phyloP scores from a whole-genome alignment of 2,888 invertebrate species.

The Calameuta idolon region DNA sequence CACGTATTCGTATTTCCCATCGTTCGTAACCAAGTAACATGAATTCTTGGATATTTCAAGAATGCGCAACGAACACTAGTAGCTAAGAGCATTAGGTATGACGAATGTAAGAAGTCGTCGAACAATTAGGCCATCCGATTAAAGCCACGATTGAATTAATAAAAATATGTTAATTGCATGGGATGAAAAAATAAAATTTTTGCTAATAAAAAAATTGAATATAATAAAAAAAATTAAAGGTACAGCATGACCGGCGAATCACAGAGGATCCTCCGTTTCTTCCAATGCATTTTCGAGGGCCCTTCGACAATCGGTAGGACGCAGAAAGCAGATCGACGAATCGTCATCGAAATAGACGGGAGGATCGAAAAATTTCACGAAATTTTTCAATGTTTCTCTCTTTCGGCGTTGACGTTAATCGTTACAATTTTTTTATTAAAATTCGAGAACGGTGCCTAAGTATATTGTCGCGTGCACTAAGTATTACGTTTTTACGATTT shows the following conservation, averaged over 20 bases:
- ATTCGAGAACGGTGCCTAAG: slow-evolving; percentile 7
- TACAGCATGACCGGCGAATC: neutral
- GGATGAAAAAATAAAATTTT: neutral
- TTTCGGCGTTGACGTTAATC: neutral
- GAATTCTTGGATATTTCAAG: neutral
- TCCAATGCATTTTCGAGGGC: neutral
- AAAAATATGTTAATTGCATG: neutral
- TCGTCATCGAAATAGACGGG: neutral
- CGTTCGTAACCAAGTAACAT: neutral
- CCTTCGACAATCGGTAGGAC: neutral
- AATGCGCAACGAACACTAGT: neutral
- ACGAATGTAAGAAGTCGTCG: neutral
- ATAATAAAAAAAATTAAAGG: neutral
- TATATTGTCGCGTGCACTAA: slow-evolving; percentile 45
- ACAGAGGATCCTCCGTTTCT: neutral
- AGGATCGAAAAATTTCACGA: neutral
- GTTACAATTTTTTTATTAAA: neutral
- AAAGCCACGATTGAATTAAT: neutral
- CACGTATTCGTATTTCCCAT: neutral
- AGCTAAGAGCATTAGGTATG: neutral
- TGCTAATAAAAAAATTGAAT: neutral
- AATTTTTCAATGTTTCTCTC: neutral
- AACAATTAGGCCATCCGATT: neutral
- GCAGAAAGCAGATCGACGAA: neutral
- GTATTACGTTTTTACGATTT: slow-evolving; percentile 34